Base-by-base conservation (phyloP, 1,140 invertebrate genomes). In the Brachionus koreanus region DNA sequence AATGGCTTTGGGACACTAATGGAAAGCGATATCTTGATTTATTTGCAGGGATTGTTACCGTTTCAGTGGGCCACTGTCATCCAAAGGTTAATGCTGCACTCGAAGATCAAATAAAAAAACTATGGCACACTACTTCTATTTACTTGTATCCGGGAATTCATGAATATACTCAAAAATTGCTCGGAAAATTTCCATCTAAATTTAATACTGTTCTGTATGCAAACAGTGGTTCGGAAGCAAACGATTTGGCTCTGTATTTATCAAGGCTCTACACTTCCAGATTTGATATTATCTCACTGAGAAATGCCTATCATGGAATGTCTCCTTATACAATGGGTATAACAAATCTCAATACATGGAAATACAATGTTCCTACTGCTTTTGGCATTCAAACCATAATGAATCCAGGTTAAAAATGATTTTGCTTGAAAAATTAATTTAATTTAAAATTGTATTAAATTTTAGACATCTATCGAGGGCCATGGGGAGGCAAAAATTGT, bases 31-130 rank as follows among this genome's bases (percentile, higher is more conserved):
- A 97, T 88, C 89, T 98, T 29, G 96, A 98, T 88, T 92, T 97
- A 89, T 96, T 97, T 88, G 96, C 92, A 9, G 97, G 97, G 12
- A 97, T 98, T 84, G 95, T 96, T 2, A 98, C 97, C 0, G 93
- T 98, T 33, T 95, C 94, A 74, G 94, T 98, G n/a, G 97, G 97
- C 23, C 96, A 98, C 87, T 97, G 94, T 87, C 96, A 98, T 90
- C 96, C 96, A 94, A 97, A 91, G 93, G 93, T 91, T 25, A 83
- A 83, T 67, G 57, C 43, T 82, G 94, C 93, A 6, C 88, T 93
- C 6, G 90, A 90, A 23, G 89, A 93, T 46, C 97, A 99, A 89
- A 90, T 93, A 37, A 89, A 92, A 1, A 93, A 91, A 83, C 87
- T 98, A 5, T 96, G 94, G 91, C 96, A 98, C 85, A 94, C 94